Base-by-base conservation (phyloP, 2,797 vertebrate species). In the Acanthopagrus latus region DNA sequence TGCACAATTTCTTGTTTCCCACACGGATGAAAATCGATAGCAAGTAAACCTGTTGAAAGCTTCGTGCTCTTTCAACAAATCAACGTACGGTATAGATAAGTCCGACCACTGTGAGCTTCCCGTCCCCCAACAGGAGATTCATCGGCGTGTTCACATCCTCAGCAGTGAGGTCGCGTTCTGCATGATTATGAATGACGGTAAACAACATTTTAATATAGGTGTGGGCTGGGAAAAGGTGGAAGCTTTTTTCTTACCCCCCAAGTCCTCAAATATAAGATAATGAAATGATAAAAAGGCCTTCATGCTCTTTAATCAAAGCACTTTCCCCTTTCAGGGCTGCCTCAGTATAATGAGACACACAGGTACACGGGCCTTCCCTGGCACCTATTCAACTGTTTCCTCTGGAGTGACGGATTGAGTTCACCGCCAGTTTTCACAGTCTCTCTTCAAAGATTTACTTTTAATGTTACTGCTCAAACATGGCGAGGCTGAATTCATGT, bases 371-470 rank as follows among this genome's bases (percentile, higher is more conserved):
- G 23, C n/a, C 52, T 60, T 74, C 17, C 12, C 56, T 47, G 43
- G 59, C 25, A 68, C 55, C 44, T 52, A 14, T 68, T 46, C 44
- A 81, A 50, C 25, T 0, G 14, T 60, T 69, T 81, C 60, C 55
- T 70, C 48, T 21, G 25, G 50, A 67, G 55, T 44, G 44, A 70
- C 21, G 44, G 21, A 38, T 25, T 5, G 51, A 80, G 55, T 76
- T 85, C 57, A 78, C 38, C 0, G 5, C 3, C 2, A 74, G 74
- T 69, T 78, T 70, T 62, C 58, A 62, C 43, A 23, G 60, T 50
- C 41, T 56, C 64, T 64, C 55, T 67, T 64, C 46, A 82, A 75
- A 82, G 54, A 80, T 74, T 60, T 65, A 64, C 66, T 73, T 80
- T 75, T 18, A 69, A 73, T 63, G 64, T 10, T 43, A 3, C 51